A percentile compares a stretch with the other conserved stretches of the same genome.
These are phyloP conservation scores for Coecobrya sp. DNA, from an alignment of 2,888 invertebrate species.

Conservation along the genomic window DNA sequence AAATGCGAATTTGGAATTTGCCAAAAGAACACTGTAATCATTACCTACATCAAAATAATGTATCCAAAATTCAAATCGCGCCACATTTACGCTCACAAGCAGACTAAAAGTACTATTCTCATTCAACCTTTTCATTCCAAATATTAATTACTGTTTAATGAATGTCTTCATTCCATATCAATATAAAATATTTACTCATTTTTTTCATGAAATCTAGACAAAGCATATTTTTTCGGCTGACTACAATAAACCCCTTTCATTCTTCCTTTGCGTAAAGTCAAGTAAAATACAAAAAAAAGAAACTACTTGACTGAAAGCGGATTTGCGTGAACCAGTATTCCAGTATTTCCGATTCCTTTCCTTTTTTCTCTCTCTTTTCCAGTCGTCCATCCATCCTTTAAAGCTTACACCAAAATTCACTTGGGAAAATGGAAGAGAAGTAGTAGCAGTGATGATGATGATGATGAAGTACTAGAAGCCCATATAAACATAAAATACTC, in stretches of 20 bases:
- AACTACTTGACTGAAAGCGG: not conserved
- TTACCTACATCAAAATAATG: no score
- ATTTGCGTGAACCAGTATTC: not conserved
- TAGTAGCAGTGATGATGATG: not conserved
- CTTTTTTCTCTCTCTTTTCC: not conserved
- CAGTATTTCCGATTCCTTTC: conserved; percentile 18
- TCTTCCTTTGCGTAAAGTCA: not conserved
- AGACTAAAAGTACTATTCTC: no score
- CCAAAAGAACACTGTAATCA: no score
- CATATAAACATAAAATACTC: conserved; percentile 6
- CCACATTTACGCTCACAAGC: no score
- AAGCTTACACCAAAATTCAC: conserved; percentile 28
- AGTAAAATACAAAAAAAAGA: not conserved
- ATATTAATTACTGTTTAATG: no score
- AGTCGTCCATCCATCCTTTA: not conserved
- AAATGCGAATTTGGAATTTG: no score
- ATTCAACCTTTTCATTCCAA: no score
- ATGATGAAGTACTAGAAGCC: conserved; percentile 1
- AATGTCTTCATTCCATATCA: no score
- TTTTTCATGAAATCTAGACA: no score
- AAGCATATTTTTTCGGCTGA: not conserved
- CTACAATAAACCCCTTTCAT: not conserved
- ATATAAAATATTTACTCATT: no score
- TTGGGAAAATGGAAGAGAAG: not conserved
- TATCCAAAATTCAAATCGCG: no score